A percentile compares a stretch with the other conserved stretches of the same genome.
phyloP scores from a whole-genome alignment of 2,797 vertebrate genomes.

The Platyrinchus mystaceus region DNA sequence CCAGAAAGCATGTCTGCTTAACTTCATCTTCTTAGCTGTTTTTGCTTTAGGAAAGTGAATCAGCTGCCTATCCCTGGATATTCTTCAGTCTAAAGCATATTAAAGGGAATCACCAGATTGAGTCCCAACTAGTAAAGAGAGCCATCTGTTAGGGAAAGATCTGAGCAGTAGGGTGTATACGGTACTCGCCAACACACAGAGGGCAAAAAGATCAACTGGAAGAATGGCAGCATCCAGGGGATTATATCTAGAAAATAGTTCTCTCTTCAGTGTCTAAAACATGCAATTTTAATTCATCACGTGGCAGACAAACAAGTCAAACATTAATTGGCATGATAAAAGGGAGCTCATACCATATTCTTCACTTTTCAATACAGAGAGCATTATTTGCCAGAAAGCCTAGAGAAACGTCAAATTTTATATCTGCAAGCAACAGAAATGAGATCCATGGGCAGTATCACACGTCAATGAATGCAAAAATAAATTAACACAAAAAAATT shows the following conservation, averaged over 20 bases:
- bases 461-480: not conserved
- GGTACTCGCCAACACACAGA: conserved; percentile 68
- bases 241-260: conserved; percentile 68
- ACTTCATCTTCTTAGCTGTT: conserved; percentile 66
- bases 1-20: conserved; percentile 47
- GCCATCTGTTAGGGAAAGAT: conserved; percentile 80
- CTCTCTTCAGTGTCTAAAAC: conserved; percentile 66
- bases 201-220: conserved; percentile 76
- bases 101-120: conserved; percentile 80
- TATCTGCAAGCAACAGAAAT: not conserved
- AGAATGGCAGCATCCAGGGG: conserved; percentile 73
- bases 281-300: conserved; percentile 78
- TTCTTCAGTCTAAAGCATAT: conserved; percentile 75
- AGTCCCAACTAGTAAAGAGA: conserved; percentile 76
- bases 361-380: not conserved
- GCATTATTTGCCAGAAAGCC: not conserved
- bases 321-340: conserved; percentile 72
- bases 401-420: not conserved
- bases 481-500: not conserved
- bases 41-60: conserved; percentile 64
- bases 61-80: conserved; percentile 64
- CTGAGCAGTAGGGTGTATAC: conserved; percentile 68
- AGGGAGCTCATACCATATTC: conserved; percentile 38
- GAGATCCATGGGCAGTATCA: not conserved
- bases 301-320: conserved; percentile 74